Percentiles rank a stretch among this genome's conserved stretches.
Conservation (phyloP, 2,797 vertebrate genomes). For the Coendou prehensilis region DNA sequence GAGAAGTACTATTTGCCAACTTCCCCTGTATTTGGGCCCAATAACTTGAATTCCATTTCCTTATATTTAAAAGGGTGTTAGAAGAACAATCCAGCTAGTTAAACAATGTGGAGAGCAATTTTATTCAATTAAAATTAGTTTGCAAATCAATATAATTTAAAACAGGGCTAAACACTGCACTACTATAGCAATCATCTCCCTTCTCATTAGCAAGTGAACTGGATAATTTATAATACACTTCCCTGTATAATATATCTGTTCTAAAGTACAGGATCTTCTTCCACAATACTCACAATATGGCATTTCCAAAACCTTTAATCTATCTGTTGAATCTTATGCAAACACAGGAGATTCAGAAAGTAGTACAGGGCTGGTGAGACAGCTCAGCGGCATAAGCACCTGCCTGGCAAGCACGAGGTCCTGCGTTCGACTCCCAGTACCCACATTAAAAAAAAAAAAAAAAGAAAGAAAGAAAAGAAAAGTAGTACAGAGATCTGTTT, state of each 20-base stretch:
- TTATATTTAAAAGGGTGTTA: constrained; percentile 50
- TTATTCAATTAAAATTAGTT: background rate
- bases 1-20: constrained; percentile 85
- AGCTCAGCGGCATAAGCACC: no score
- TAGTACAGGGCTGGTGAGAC: background rate
- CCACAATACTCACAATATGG: background rate
- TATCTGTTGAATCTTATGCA: background rate
- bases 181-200: constrained; percentile 48
- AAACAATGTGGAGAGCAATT: constrained; percentile 74
- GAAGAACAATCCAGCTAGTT: constrained; percentile 79
- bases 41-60: constrained; percentile 72
- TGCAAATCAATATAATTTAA: background rate
- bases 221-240: constrained; percentile 54
- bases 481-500: background rate
- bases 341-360: constrained; percentile 34
- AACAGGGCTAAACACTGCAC: constrained; percentile 69
- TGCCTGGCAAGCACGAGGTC: no score
- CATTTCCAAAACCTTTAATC: background rate
- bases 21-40: constrained; percentile 86
- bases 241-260: background rate
- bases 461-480: background rate
- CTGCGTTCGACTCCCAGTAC: no score
- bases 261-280: background rate
- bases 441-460: no score
- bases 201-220: constrained; percentile 62